These are phyloP conservation scores for Bufo bufo DNA, from an alignment of 2,113 vertebrate genomes.

Conservation along the genomic window DNA sequence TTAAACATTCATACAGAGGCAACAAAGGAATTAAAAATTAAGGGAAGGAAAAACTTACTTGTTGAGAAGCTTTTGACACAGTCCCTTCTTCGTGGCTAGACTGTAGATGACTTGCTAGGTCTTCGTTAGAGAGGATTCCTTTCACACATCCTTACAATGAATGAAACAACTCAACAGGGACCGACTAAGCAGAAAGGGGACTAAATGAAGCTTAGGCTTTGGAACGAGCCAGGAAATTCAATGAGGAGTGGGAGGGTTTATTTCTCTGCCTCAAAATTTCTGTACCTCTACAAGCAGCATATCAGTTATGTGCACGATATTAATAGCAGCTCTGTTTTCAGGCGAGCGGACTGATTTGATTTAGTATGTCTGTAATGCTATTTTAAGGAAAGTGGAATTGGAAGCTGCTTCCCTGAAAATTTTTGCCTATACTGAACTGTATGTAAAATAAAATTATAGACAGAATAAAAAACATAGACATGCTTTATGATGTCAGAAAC, in stretches of 20 bases:
- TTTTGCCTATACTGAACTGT: not conserved
- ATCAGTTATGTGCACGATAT: conserved; percentile 35
- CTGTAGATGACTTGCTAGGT: conserved; percentile 8
- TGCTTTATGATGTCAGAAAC: not conserved
- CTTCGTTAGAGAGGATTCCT: conserved; percentile 41
- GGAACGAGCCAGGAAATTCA: conserved; percentile 44
- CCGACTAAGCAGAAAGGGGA: conserved; percentile 34
- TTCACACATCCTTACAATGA: conserved; percentile 56
- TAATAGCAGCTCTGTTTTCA: conserved; percentile 33
- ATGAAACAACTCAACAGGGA: conserved; percentile 53
- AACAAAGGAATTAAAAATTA: conserved; percentile 28
- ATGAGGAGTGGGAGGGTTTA: conserved; percentile 49
- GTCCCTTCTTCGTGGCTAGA: conserved; percentile 29
- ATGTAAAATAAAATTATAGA: not conserved
- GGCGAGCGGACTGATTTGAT: not conserved
- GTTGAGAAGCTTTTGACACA: conserved; percentile 36
- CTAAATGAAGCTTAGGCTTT: conserved; percentile 29
- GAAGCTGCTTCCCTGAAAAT: not conserved
- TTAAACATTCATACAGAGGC: conserved; percentile 30
- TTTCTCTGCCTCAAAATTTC: not conserved
- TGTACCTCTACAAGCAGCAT: conserved; percentile 22
- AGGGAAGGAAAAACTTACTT: conserved; percentile 34
- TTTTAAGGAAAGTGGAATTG: not conserved
- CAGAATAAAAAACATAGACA: not conserved
- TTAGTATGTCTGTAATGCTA: not conserved